Evolutionary conservation across 2,888 invertebrate genomes (phyloP).

Genomic region (Chorisops tibialis): DNA sequence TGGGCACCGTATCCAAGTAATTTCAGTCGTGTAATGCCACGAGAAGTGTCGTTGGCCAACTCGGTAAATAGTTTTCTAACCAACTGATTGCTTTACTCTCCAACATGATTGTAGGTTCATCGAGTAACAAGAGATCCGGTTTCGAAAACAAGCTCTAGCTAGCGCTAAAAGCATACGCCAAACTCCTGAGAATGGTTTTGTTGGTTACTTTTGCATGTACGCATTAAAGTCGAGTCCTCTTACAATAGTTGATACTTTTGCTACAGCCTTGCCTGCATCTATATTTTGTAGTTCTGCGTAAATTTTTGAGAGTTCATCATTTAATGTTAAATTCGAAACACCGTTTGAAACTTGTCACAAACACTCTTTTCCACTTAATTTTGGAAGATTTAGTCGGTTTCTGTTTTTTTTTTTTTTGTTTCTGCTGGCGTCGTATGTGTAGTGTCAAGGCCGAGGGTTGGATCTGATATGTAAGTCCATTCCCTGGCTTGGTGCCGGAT

Average conservation of each 20-base stretch:
- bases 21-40: constrained; percentile 98
- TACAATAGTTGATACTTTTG: constrained; percentile 89
- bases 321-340: constrained; percentile 39
- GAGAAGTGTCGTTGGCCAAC: constrained; percentile 92
- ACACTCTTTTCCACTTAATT: constrained; percentile 81
- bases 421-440: too few species aligned
- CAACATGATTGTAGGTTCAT: constrained; percentile 99
- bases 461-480: too few species aligned
- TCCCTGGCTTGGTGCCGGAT: too few species aligned
- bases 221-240: constrained; percentile 92
- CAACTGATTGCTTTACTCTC: constrained; percentile 97
- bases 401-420: too few species aligned
- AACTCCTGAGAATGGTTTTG: constrained; percentile 95
- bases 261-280: constrained; percentile 95
- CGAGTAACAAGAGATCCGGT: constrained; percentile 89
- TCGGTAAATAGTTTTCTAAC: constrained; percentile 95
- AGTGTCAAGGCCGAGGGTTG: too few species aligned
- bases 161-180: constrained; percentile 99
- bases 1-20: constrained; percentile 94
- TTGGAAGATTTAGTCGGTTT: too few species aligned
- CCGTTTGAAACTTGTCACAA: constrained; percentile 71
- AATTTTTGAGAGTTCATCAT: constrained; percentile 68
- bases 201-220: constrained; percentile 82
- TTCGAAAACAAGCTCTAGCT: constrained; percentile 91
- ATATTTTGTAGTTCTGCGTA: constrained; percentile 83